Evolutionary conservation across 2,888 invertebrate genomes (phyloP).

Genomic region (Tillus elongatus): DNA sequence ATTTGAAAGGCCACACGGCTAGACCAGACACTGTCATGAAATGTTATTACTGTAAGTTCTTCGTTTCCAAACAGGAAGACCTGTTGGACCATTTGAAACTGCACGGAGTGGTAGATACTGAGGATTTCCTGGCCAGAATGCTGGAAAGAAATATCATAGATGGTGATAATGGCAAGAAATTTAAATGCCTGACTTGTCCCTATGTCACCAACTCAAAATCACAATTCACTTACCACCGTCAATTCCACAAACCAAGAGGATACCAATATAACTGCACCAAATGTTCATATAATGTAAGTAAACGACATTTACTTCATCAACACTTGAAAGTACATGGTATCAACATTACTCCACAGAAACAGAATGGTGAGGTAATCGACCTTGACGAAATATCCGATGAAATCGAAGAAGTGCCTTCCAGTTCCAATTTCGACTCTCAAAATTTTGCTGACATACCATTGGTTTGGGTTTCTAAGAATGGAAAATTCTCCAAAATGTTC

Average conservation of each 20-base stretch:
- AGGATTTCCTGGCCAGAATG: conserved; percentile 47
- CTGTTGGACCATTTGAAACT: conserved; percentile 58
- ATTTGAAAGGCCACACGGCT: conserved; percentile 62
- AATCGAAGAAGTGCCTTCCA: conserved; percentile 31
- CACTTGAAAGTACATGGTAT: conserved; percentile 70
- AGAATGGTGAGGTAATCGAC: conserved; percentile 35
- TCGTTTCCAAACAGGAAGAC: conserved; percentile 60
- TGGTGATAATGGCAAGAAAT: conserved; percentile 51
- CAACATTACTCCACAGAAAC: conserved; percentile 42
- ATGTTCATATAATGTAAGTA: conserved; percentile 76
- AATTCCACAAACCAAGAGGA: conserved; percentile 67
- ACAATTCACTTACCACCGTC: conserved; percentile 78
- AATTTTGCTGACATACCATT: conserved; percentile 55
- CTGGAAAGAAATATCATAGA: conserved; percentile 27
- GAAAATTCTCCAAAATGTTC: conserved; percentile 69
- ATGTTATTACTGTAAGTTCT: conserved; percentile 74
- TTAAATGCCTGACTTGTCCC: conserved; percentile 72
- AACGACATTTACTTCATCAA: conserved; percentile 71
- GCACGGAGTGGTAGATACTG: conserved; percentile 54
- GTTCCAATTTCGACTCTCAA: conserved; percentile 40
- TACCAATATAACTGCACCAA: conserved; percentile 72
- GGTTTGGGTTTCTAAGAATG: conserved; percentile 67
- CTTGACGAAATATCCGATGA: conserved; percentile 34
- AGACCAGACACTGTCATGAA: conserved; percentile 61
- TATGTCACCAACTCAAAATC: conserved; percentile 80